Base-by-base conservation (phyloP, 2,113 vertebrate genomes). In the Callocephalon fimbriatum region DNA sequence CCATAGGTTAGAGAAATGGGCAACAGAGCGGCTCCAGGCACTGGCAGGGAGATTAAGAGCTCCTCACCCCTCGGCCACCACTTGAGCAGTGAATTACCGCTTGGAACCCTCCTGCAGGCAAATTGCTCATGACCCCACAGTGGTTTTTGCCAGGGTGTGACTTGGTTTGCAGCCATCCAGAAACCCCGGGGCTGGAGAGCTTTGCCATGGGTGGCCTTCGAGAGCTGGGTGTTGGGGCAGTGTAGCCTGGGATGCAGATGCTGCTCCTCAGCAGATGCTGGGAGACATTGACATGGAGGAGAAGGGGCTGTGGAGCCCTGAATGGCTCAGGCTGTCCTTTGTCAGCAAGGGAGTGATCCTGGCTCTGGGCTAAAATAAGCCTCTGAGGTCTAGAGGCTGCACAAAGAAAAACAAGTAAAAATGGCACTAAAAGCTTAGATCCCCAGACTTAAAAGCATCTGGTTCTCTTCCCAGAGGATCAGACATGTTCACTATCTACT, bases 261-360 rank as follows among this genome's bases (percentile, higher is more conserved):
- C 50, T 76, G 63, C 47, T 19, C 4, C 16, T 8, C 26, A 32
- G 40, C 3, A 16, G 50, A 35, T 51, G 38, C 32, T 10, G 29
- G 44, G 79, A 73, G 59, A 12, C 25, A 16, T 9, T 0, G 2
- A 8, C 12, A 6, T 0, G 4, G 42, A 59, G 58, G 35, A 56
- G 32, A 23, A 42, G 38, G 6, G 18, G 26, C 26, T 56, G 7
- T 16, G 75, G 56, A n/a, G 35, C 40, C 32, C 27, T 0, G 0
- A 12, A 18, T 5, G 21, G 8, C 61, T 74, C 11, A 0, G 31
- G 26, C 40, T 62, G 27, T n/a, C 45, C 63, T 56, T 75, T 2
- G 1, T 53, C 77, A 67, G 32, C 44, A 7, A 31, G 17, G 37
- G 35, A 80, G 14, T 1, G 1, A 59, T 42, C 45, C 38, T 16